Evolutionary conservation across 2,113 vertebrate genomes (phyloP).

Genomic region (Psophia crepitans): DNA sequence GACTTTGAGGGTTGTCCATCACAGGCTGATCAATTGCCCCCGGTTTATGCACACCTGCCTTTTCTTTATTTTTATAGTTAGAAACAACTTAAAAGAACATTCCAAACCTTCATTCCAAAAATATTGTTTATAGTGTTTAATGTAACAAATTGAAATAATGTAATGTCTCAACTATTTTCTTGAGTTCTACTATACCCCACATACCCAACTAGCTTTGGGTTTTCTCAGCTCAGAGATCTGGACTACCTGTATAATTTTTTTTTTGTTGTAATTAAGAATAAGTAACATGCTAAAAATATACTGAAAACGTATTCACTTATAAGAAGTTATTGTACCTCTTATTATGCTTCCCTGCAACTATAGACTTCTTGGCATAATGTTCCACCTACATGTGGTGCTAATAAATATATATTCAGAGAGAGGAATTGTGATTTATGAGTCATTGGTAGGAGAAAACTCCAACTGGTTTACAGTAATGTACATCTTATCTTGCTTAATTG

Average conservation of each 20-base stretch:
- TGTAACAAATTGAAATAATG: neutral
- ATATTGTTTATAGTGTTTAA: neutral
- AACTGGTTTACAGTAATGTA: neutral
- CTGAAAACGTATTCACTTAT: neutral
- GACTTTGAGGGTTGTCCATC: neutral
- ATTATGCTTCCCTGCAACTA: neutral
- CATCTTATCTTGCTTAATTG: neutral
- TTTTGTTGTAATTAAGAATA: neutral
- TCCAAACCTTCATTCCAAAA: neutral
- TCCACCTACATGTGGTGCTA: neutral
- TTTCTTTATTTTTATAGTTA: neutral
- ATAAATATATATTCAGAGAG: neutral
- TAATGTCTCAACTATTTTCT: neutral
- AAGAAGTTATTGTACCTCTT: neutral
- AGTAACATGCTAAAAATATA: slow-evolving; percentile 5
- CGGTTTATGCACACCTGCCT: neutral
- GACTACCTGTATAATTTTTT: neutral
- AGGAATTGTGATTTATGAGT: neutral
- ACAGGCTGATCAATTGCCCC: neutral
- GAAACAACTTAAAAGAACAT: neutral
- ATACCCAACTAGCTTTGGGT: neutral
- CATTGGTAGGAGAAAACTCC: neutral
- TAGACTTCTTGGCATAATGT: neutral
- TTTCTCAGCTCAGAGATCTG: neutral
- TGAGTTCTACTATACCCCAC: neutral